Base-by-base conservation (phyloP, 2,888 invertebrate genomes). In the Drosophila kuntzei region DNA sequence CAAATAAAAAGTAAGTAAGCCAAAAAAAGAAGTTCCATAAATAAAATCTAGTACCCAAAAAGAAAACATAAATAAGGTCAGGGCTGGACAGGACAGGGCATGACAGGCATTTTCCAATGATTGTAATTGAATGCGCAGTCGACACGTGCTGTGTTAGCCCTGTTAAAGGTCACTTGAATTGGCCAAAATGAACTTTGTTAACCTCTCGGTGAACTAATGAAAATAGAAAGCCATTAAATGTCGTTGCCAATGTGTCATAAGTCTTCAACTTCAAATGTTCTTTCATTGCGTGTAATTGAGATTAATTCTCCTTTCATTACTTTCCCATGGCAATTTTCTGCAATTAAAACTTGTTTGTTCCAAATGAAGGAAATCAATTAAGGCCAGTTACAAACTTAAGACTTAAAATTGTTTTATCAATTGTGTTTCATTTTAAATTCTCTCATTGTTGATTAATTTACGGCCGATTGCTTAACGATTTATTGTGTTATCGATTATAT, bases 1-100 rank as follows among this genome's bases (percentile, higher is more conserved):
- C 97, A 97, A 97, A 97, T 97, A 97, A 92, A 91, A 91, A 95
- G 94, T 93, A 82, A 91, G 92, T 89, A 12, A 3, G n/a, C 58
- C 22, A 2, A 37, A 20, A 16, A 18, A 25, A 11, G 34, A 49
- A 32, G 1, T 29, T 36, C 57, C 47, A 37, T 61, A 44, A 70
- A 70, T 61, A 51, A 61, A 61, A 50, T 67, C 11, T 32, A 50
- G 20, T 47, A 43, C 36, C 36, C 18, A 41, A 36, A 70, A 37
- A 11, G 8, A 44, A 16, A 22, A 27, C 18, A 55, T 43, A 22
- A 20, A 11, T 43, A 29, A 29, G 20, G 36, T 12, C 32, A 36
- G 50, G 22, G 9, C 34, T 43, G 43, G 14, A 20, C 14, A 22
- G 43, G 47, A 7, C 50, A 64, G 32, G 49, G 8, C 51, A 65